Evolutionary conservation across 2,888 invertebrate genomes (phyloP).

Genomic region (Ormyrus pomaceus): DNA sequence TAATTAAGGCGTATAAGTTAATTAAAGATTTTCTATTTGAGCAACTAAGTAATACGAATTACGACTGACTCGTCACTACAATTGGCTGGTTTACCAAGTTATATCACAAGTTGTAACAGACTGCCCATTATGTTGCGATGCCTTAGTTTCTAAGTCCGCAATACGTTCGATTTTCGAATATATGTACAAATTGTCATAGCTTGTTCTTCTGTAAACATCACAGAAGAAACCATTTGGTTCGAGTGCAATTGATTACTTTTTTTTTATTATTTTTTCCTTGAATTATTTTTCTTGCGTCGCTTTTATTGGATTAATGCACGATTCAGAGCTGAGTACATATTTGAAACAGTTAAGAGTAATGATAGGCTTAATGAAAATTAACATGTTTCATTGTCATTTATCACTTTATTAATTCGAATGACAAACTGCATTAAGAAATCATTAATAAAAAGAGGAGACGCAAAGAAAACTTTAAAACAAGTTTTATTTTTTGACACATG

Average conservation of each 20-base stretch:
- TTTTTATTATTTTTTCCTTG: background rate
- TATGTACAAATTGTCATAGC: slow-evolving; percentile 41
- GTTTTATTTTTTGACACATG: slow-evolving; percentile 24
- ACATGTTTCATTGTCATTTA: too few relatives aligned
- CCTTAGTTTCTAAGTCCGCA: background rate
- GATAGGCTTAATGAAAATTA: too few relatives aligned
- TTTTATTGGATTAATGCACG: background rate
- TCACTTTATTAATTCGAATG: too few relatives aligned
- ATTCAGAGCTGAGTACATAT: slow-evolving; percentile 16
- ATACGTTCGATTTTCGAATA: slow-evolving; percentile 10
- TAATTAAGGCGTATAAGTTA: slow-evolving; percentile 54
- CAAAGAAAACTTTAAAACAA: slow-evolving; percentile 47
- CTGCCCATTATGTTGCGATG: slow-evolving; percentile 30
- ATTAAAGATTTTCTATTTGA: slow-evolving; percentile 53
- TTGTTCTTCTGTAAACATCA: slow-evolving; percentile 11
- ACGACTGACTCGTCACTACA: slow-evolving; percentile 57
- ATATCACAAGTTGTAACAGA: slow-evolving; percentile 60
- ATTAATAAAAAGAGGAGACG: background rate
- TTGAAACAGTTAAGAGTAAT: slow-evolving; percentile 1
- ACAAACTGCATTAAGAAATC: too few relatives aligned
- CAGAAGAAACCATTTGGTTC: background rate
- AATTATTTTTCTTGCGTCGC: background rate
- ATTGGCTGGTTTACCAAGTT: slow-evolving; percentile 54
- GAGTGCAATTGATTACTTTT: background rate
- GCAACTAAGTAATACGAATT: slow-evolving; percentile 50